phyloP scores from a whole-genome alignment of 2,797 vertebrate genomes.

The Enteromius mattozi region DNA sequence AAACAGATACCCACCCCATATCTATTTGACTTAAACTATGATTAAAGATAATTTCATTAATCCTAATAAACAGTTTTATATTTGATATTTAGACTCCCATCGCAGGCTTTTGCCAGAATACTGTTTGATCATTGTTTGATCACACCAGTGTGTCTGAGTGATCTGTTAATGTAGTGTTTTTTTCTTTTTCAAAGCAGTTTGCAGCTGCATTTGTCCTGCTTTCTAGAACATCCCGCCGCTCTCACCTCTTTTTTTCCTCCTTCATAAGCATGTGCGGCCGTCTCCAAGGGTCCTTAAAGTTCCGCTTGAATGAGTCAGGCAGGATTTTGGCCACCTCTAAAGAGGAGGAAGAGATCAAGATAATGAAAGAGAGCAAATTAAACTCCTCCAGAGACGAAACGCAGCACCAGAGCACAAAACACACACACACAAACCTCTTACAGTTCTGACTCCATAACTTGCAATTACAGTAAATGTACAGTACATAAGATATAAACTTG shows the following conservation, averaged over 20 bases:
- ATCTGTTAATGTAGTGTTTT: background rate
- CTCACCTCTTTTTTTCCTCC: slow-evolving; percentile 80
- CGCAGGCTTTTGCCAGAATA: background rate
- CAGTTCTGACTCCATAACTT: background rate
- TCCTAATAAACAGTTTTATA: background rate
- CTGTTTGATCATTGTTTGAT: background rate
- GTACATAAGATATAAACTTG: background rate
- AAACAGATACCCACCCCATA: slow-evolving; percentile 65
- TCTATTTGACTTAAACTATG: background rate
- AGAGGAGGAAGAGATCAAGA: slow-evolving; percentile 52
- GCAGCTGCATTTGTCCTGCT: background rate
- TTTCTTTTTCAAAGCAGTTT: background rate
- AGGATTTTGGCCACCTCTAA: slow-evolving; percentile 87
- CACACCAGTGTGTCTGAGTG: background rate
- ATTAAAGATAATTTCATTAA: too few relatives aligned
- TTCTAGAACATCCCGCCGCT: background rate
- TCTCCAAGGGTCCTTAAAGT: slow-evolving; percentile 85
- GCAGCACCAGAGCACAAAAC: background rate
- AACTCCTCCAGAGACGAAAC: slow-evolving; percentile 18
- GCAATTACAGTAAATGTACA: background rate
- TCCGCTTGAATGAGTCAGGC: slow-evolving; percentile 83
- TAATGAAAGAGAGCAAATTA: slow-evolving; percentile 30
- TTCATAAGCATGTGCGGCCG: slow-evolving; percentile 80
- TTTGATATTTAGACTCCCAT: background rate
- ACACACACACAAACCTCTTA: background rate